Conservation (phyloP, 2,797 vertebrate genomes). For the Corythornis leucogaster region DNA sequence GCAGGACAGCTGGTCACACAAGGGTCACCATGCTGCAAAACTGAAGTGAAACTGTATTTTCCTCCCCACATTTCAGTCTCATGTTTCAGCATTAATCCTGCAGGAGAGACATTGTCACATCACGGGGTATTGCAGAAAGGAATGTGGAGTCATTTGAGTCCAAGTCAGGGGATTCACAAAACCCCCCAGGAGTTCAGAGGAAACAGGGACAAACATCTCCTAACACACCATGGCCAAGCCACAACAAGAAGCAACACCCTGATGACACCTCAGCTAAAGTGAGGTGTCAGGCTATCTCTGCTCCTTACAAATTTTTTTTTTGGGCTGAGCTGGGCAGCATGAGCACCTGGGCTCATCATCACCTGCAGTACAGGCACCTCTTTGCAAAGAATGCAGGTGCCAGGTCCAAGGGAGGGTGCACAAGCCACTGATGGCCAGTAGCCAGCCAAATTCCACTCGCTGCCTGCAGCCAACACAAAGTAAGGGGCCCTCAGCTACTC, state of each 20-base stretch:
- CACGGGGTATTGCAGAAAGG: neutral
- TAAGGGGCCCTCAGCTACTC: neutral
- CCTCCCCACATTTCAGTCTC: neutral
- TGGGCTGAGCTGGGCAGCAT: neutral
- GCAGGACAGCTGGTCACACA: neutral
- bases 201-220: neutral
- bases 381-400: neutral
- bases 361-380: accelerated
- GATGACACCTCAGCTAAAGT: neutral
- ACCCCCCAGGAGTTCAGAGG: neutral
- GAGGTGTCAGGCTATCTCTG: neutral
- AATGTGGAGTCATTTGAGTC: neutral
- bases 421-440: accelerated
- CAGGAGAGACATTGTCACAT: neutral
- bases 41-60: neutral
- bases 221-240: neutral
- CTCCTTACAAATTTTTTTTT: neutral
- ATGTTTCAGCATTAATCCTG: neutral
- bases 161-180: neutral
- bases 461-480: accelerated
- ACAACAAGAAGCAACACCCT: neutral
- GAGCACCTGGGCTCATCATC: neutral
- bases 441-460: neutral
- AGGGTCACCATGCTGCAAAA: neutral
- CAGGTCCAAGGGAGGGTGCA: neutral